phyloP scores from a whole-genome alignment of 2,113 vertebrate species.

The Nesoenas mayeri region DNA sequence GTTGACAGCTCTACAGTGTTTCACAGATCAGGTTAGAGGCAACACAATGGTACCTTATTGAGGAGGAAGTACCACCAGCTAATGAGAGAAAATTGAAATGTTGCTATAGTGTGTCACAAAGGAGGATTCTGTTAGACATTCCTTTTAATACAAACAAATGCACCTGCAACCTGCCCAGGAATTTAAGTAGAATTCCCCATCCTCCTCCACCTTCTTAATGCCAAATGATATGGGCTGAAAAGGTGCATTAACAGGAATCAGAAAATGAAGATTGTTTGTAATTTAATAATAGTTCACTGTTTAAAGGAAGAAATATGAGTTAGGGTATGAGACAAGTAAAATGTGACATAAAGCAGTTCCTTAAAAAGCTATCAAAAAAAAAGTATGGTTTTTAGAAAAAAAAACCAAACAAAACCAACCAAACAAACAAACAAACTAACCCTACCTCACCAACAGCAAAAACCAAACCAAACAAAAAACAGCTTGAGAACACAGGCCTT shows the following conservation, averaged over 20 bases:
- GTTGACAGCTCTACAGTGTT: slow-evolving; percentile 63
- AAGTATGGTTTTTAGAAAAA: not conserved
- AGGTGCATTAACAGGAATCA: not conserved
- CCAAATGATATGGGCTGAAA: not conserved
- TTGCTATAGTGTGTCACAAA: slow-evolving; percentile 65
- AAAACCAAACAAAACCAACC: not conserved
- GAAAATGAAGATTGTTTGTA: not conserved
- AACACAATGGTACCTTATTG: slow-evolving; percentile 63
- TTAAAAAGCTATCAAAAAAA: not conserved
- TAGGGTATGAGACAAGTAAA: not conserved
- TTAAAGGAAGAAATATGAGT: not conserved
- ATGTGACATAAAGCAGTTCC: not conserved
- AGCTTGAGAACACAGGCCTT: not conserved
- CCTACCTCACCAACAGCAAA: too few species aligned
- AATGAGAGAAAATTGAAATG: slow-evolving; percentile 65
- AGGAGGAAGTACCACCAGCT: slow-evolving; percentile 54
- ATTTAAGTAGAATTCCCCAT: not conserved
- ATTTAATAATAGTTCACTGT: not conserved
- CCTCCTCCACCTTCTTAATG: not conserved
- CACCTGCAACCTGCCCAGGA: slow-evolving; percentile 47
- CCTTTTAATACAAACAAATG: slow-evolving; percentile 57
- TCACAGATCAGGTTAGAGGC: slow-evolving; percentile 55
- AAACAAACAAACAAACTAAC: too few species aligned
- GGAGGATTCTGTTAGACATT: slow-evolving; percentile 51
- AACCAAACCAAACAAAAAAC: too few species aligned